Evolutionary conservation across 1,140 invertebrate genomes (phyloP).

Genomic region (Camponotus vicinus): DNA sequence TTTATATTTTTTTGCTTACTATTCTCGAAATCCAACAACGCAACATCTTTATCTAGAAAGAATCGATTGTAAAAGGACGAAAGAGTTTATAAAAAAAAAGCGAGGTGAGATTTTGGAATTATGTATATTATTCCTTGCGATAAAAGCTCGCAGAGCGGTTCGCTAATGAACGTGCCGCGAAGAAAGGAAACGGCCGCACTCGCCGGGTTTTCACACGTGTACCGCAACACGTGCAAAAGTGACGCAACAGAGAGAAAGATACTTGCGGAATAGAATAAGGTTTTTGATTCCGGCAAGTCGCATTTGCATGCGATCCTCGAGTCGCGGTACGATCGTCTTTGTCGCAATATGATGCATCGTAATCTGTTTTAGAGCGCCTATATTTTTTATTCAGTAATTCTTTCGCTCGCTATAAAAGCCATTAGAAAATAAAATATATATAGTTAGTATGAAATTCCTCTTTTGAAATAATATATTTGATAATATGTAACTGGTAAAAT

Average conservation of each 20-base stretch:
- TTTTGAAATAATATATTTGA: neutral
- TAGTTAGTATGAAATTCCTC: neutral
- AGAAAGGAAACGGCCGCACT: conserved; percentile 57
- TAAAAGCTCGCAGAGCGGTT: conserved; percentile 37
- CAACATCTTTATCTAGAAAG: neutral
- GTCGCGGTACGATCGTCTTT: neutral
- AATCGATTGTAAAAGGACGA: neutral
- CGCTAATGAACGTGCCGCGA: conserved; percentile 36
- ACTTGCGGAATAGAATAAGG: conserved; percentile 25
- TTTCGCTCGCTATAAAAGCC: neutral
- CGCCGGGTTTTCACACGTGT: conserved; percentile 66
- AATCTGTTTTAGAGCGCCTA: neutral
- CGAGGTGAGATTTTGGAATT: neutral
- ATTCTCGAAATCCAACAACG: neutral
- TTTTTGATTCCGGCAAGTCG: conserved; percentile 48
- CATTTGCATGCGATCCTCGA: conserved; percentile 6
- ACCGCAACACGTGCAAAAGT: conserved; percentile 55
- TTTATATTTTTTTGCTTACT: neutral
- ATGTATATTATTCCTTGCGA: neutral
- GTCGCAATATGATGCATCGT: neutral
- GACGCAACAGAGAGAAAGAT: conserved; percentile 63
- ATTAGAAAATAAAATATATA: neutral
- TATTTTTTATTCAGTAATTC: neutral
- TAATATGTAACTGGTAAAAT: neutral
- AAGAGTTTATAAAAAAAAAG: neutral